A percentile compares a stretch with the other conserved stretches of the same genome.
Conservation (phyloP, 2,888 invertebrate species). For the Entomobrya proxima region DNA sequence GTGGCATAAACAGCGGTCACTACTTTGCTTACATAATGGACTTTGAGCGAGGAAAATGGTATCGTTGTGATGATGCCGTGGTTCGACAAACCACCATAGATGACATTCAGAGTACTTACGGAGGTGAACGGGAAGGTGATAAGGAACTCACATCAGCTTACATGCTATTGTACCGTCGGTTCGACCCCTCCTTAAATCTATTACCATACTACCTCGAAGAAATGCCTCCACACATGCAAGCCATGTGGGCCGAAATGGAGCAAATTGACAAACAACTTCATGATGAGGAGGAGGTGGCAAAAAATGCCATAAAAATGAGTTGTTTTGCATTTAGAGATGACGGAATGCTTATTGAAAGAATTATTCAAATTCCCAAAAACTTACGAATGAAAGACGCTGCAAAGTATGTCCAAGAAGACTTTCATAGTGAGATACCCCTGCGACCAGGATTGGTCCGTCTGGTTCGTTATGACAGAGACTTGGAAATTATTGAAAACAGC, state of each 20-base stretch:
- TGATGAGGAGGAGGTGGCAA: slow-evolving; percentile 81
- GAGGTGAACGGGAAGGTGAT: slow-evolving; percentile 81
- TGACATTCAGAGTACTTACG: slow-evolving; percentile 89
- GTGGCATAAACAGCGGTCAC: slow-evolving; percentile 92
- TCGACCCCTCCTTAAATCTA: slow-evolving; percentile 82
- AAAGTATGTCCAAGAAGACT: slow-evolving; percentile 12
- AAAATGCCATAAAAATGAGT: slow-evolving; percentile 80
- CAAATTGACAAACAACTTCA: slow-evolving; percentile 83
- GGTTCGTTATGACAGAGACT: slow-evolving; percentile 83
- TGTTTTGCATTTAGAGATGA: slow-evolving; percentile 18
- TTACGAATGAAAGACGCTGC: slow-evolving; percentile 82
- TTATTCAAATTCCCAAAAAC: slow-evolving; percentile 81
- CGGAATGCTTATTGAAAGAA: slow-evolving; percentile 78
- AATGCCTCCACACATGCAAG: slow-evolving; percentile 86
- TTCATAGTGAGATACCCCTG: slow-evolving; percentile 81
- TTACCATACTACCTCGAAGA: slow-evolving; percentile 83
- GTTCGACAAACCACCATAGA: slow-evolving; percentile 87
- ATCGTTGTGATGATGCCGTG: slow-evolving; percentile 91
- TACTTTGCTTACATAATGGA: slow-evolving; percentile 95
- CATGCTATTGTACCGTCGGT: slow-evolving; percentile 92
- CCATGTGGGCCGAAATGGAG: slow-evolving; percentile 82
- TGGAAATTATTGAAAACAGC: slow-evolving; percentile 83
- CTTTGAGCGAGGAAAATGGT: slow-evolving; percentile 86
- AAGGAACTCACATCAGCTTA: slow-evolving; percentile 85
- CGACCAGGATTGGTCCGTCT: slow-evolving; percentile 81